Evolutionary conservation across 2,888 invertebrate species (phyloP).

Genomic region (Parascotia fuliginaria): DNA sequence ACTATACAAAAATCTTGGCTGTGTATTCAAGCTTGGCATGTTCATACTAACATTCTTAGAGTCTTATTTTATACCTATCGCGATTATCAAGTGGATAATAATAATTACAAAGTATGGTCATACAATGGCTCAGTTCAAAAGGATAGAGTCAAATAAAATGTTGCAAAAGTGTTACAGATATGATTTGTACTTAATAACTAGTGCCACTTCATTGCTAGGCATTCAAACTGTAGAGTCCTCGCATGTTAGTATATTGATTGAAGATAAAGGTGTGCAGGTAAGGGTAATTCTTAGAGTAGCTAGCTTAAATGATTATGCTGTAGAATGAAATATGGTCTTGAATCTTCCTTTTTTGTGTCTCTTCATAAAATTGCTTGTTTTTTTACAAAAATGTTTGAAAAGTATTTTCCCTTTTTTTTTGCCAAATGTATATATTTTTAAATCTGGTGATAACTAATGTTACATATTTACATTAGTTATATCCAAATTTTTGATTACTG

Average conservation of each 20-base stretch:
- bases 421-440: too few species aligned
- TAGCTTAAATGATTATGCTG: too few species aligned
- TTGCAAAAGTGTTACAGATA: slow-evolving; percentile 50
- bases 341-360: too few species aligned
- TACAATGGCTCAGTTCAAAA: slow-evolving; percentile 19
- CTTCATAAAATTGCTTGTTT: too few species aligned
- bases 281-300: not conserved
- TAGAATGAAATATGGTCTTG: too few species aligned
- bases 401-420: too few species aligned
- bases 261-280: slow-evolving; percentile 57
- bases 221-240: slow-evolving; percentile 43
- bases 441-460: too few species aligned
- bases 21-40: slow-evolving; percentile 45
- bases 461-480: too few species aligned
- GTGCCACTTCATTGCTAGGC: slow-evolving; percentile 29
- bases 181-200: slow-evolving; percentile 56
- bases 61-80: slow-evolving; percentile 58
- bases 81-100: slow-evolving; percentile 62
- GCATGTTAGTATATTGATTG: slow-evolving; percentile 55
- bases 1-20: slow-evolving; percentile 38
- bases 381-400: too few species aligned
- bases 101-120: slow-evolving; percentile 56
- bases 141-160: slow-evolving; percentile 13
- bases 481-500: too few species aligned
- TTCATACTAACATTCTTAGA: slow-evolving; percentile 54